phyloP scores from a whole-genome alignment of 2,888 invertebrate species.

The Glaucopsyche alexis region DNA sequence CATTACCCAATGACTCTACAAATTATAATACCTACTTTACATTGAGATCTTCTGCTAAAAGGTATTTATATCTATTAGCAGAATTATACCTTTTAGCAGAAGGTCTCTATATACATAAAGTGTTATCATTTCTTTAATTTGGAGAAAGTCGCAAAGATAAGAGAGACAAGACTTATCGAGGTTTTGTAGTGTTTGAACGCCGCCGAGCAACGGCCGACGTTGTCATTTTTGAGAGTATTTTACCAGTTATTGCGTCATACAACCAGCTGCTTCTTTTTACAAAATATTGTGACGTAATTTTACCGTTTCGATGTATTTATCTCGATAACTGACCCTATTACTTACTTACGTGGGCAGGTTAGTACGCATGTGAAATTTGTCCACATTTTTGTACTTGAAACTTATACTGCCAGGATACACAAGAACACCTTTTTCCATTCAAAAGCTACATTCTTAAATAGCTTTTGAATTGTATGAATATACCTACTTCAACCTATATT shows the following conservation, averaged over 20 bases:
- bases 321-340: slow-evolving; percentile 19
- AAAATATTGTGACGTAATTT: slow-evolving; percentile 10
- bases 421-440: too few relatives aligned
- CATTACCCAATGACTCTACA: not conserved
- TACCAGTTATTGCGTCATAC: slow-evolving; percentile 18
- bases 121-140: not conserved
- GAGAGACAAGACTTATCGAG: not conserved
- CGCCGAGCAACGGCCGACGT: not conserved
- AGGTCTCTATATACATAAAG: not conserved
- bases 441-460: not conserved
- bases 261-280: slow-evolving; percentile 18
- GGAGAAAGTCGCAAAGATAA: slow-evolving; percentile 6
- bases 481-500: not conserved
- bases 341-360: slow-evolving; percentile 13
- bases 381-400: too few relatives aligned
- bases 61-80: too few relatives aligned
- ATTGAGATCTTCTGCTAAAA: not conserved
- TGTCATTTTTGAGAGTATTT: slow-evolving; percentile 19
- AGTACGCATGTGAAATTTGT: too few relatives aligned
- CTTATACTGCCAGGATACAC: too few relatives aligned
- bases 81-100: too few relatives aligned
- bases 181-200: not conserved
- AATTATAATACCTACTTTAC: not conserved
- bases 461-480: not conserved
- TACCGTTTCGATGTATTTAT: slow-evolving; percentile 22